These are phyloP conservation scores for Dromius quadrimaculatus DNA, from an alignment of 2,888 invertebrate genomes.

Conservation along the genomic window DNA sequence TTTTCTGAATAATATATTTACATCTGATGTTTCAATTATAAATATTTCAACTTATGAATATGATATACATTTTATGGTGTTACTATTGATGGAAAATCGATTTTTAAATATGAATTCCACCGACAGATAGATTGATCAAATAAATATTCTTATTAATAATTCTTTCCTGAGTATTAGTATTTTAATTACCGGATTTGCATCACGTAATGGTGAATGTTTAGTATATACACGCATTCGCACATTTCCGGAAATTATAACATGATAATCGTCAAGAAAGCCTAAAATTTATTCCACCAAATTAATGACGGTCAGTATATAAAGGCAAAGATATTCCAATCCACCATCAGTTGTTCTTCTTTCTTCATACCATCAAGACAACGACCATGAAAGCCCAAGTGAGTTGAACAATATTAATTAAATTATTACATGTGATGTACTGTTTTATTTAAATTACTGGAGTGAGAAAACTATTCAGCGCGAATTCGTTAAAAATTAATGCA, in stretches of 20 bases:
- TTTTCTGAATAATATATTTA: too few species aligned
- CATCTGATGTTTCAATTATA: too few species aligned
- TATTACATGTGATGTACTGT: background rate
- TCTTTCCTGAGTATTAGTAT: too few species aligned
- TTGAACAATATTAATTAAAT: slow-evolving; percentile 4
- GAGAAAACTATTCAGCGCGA: too few species aligned
- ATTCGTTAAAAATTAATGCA: too few species aligned
- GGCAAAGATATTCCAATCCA: background rate
- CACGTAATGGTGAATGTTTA: background rate
- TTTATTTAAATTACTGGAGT: background rate
- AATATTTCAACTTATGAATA: too few species aligned
- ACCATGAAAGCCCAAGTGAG: slow-evolving; percentile 18
- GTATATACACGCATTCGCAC: slow-evolving; percentile 1
- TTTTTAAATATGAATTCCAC: too few species aligned
- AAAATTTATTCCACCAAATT: slow-evolving; percentile 17
- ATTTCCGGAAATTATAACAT: slow-evolving; percentile 11
- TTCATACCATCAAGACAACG: slow-evolving; percentile 11
- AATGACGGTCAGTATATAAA: slow-evolving; percentile 21
- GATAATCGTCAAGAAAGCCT: slow-evolving; percentile 16
- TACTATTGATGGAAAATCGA: too few species aligned
- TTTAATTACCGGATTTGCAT: background rate
- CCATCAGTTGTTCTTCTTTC: slow-evolving; percentile 16
- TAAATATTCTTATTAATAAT: background rate
- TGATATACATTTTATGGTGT: too few species aligned
- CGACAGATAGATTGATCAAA: too few species aligned